phyloP scores from a whole-genome alignment of 2,888 invertebrate species.

The Dynastes tityus region DNA sequence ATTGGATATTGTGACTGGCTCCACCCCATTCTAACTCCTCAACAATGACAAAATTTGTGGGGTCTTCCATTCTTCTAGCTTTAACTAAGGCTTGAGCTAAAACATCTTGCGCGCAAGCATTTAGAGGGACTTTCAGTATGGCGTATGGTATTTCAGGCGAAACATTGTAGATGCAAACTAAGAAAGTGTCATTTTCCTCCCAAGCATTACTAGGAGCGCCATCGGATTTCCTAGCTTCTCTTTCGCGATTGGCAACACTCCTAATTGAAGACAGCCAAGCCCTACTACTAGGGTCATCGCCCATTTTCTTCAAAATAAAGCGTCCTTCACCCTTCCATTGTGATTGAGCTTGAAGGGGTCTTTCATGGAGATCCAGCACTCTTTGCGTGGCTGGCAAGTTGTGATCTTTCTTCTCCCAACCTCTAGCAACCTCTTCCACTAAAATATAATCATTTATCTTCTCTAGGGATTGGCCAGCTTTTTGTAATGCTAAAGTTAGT shows the following conservation, averaged over 20 bases:
- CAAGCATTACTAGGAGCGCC: slow-evolving; percentile 70
- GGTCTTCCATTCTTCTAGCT: slow-evolving; percentile 90
- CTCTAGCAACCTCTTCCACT: slow-evolving; percentile 87
- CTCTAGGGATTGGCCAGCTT: slow-evolving; percentile 82
- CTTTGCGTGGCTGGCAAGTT: slow-evolving; percentile 82
- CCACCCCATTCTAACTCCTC: slow-evolving; percentile 91
- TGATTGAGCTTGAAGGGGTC: slow-evolving; percentile 88
- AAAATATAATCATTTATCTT: slow-evolving; percentile 88
- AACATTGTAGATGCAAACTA: slow-evolving; percentile 96
- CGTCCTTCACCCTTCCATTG: slow-evolving; percentile 89
- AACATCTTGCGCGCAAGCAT: slow-evolving; percentile 90
- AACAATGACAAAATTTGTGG: slow-evolving; percentile 86
- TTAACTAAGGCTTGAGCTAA: slow-evolving; percentile 92
- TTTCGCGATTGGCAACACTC: slow-evolving; percentile 72
- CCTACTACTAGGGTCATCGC: slow-evolving; percentile 92
- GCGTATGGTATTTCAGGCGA: slow-evolving; percentile 96
- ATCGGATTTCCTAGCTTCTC: slow-evolving; percentile 68
- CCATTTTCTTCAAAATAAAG: slow-evolving; percentile 88
- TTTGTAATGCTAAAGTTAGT: slow-evolving; percentile 82
- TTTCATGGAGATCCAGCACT: slow-evolving; percentile 84
- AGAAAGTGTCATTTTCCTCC: slow-evolving; percentile 85
- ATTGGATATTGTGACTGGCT: slow-evolving; percentile 77
- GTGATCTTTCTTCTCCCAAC: slow-evolving; percentile 83
- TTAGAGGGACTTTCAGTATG: slow-evolving; percentile 88
- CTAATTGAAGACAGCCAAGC: slow-evolving; percentile 95